Base-by-base conservation (phyloP, 2,797 vertebrate species). In the Oophaga sylvatica region DNA sequence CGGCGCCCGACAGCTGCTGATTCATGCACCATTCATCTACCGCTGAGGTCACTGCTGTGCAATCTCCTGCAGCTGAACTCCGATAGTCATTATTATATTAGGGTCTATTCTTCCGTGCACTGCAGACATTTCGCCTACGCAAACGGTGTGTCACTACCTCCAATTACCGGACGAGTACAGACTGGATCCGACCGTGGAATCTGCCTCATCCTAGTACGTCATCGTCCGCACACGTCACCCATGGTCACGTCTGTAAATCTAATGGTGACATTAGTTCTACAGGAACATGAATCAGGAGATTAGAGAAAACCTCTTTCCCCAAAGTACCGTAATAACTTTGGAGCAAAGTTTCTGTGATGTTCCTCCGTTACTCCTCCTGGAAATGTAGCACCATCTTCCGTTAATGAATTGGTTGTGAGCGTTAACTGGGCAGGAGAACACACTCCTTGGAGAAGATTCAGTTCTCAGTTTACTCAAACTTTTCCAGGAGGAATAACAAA, bases 41-140 rank as follows among this genome's bases (percentile, higher is more conserved):
- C 26, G 35, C 26, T 19, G 19, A 73, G 67, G 26, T 35, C 29
- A 76, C 31, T 75, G n/a, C 35, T 45, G 60, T 67, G 57, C 60
- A 65, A 20, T 12, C 41, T 67, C 26, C 59, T 56, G 71, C 62
- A 62, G 22, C 7, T 26, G 26, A 26, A n/a, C n/a, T 65, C 12
- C 15, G 60, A 78, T 83, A 78, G 19, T 26, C 20, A 76, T 63
- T 78, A 78, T 78, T 77, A 56, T 48, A 78, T 85, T 67, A 65
- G 12, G 31, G 7, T 8, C 15, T 16, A 62, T 56, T 65, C 29
- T 77, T 53, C 68, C 70, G 16, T 45, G 63, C n/a, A 56, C 48
- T 45, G 57, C 83, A 62, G 41, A n/a, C 63, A 62, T 62, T 41
- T 13, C 35, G 10, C 57, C 57, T 62, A 80, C 31, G 78, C 59